Base-by-base conservation (phyloP, 2,797 vertebrate genomes). In the Bryconaethiops microstoma region DNA sequence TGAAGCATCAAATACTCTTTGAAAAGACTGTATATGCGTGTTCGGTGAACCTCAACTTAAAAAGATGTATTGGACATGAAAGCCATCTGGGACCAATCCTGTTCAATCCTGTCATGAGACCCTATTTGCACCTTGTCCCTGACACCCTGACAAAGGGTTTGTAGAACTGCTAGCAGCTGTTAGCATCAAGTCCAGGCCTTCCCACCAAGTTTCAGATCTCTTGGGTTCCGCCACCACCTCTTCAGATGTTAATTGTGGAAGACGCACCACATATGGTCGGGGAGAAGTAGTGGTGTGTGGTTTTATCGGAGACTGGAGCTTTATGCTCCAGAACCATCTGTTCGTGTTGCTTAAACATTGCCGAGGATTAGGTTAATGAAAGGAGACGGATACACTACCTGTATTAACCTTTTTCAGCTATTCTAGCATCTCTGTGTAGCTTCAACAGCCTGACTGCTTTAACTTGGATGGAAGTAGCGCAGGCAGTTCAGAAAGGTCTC, bases 321-420 rank as follows among this genome's bases (percentile, higher is more conserved):
- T 77, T 10, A 29, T 81, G 69, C 83, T 89, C 64, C 12, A 57
- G 35, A 79, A 80, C 87, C 91, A 92, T 91, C 91, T 92, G 93
- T 57, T 85, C 72, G 50, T 55, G 76, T 74, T 21, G 35, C 25
- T 80, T 16, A 17, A 55, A 78, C 54, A 79, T 86, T 87, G 87
- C 0, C 74, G 82, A 6, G 0, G 81, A 83, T 89, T 89, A 84
- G 76, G 35, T 69, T 87, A 89, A 83, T 76, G 79, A 67, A 71
- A 13, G 1, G 0, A 10, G 82, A 79, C 68, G 19, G 71, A 50
- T 45, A 76, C 40, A 70, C 71, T 83, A 74, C 79, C 1, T 68
- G 63, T 84, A 80, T 0, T 16, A n/a, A 79, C 59, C 70, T 79
- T 64, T 64, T 40, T 39, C 62, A 29, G n/a, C 40, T 14, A 69